phyloP scores from a whole-genome alignment of 2,797 vertebrate species.

The Parauchenoglanis ngamensis region DNA sequence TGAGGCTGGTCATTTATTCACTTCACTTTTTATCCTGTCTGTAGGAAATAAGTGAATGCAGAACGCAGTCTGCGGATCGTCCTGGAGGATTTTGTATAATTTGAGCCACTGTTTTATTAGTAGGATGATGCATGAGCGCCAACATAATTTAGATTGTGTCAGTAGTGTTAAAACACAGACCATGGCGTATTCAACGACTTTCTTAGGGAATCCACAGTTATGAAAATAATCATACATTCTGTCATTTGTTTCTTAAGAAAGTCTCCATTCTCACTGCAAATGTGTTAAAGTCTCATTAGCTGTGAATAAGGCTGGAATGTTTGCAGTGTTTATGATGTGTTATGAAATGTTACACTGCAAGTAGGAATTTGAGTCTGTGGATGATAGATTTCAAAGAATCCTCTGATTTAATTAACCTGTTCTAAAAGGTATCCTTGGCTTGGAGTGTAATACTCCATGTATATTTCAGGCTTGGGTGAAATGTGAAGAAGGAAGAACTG shows the following conservation, averaged over 20 bases:
- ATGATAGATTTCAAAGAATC: neutral
- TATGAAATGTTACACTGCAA: neutral
- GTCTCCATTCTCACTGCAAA: neutral
- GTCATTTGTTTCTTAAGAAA: neutral
- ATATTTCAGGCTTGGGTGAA: neutral
- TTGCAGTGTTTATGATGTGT: neutral
- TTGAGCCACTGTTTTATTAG: neutral
- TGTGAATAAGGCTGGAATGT: neutral
- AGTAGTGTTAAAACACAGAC: neutral
- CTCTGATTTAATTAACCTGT: neutral
- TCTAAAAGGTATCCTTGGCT: neutral
- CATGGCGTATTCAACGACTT: neutral
- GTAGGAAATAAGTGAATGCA: neutral
- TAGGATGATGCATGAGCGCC: neutral
- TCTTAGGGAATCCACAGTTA: neutral
- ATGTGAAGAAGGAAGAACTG: neutral
- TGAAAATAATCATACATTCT: neutral
- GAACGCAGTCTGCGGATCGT: neutral
- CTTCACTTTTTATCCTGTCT: neutral
- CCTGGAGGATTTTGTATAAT: neutral
- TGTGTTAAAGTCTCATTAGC: neutral
- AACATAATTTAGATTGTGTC: neutral
- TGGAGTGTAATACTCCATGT: neutral
- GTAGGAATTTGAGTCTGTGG: neutral
- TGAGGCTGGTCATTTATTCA: neutral